Conservation (phyloP, 1,140 invertebrate species). For the Drosophila elegans region DNA sequence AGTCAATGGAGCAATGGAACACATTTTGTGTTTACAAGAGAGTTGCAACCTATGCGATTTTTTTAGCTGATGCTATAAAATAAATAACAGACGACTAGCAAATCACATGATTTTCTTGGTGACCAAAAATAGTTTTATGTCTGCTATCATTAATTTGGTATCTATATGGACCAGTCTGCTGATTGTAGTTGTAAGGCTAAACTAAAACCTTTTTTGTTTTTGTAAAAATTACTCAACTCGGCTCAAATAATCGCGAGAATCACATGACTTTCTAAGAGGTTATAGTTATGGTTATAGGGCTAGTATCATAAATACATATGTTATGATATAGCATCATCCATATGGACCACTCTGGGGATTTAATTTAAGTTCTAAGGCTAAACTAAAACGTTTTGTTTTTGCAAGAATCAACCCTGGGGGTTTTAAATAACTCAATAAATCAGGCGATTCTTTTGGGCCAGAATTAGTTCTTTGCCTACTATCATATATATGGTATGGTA, state of each 20-base stretch:
- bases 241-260: no score
- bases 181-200: background rate
- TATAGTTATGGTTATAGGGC: no score
- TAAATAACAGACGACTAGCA: constrained; percentile 6
- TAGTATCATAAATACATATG: no score
- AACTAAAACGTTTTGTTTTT: background rate
- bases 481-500: constrained; percentile 25
- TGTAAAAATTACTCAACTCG: background rate
- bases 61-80: constrained; percentile 4
- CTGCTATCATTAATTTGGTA: constrained; percentile 3
- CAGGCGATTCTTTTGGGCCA: background rate
- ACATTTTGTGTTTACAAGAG: background rate
- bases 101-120: constrained; percentile 8
- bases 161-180: constrained; percentile 32
- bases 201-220: background rate
- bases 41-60: constrained; percentile 11
- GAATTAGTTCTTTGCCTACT: constrained; percentile 4
- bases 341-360: background rate
- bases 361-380: background rate
- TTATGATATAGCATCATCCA: no score
- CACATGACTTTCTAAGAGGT: no score
- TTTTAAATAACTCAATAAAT: background rate
- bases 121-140: constrained; percentile 17
- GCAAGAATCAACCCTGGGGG: no score
- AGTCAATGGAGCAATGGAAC: background rate